Evolutionary conservation across 23 tunicate genomes (phyloP).

Genomic region (Ciona savignyi): DNA sequence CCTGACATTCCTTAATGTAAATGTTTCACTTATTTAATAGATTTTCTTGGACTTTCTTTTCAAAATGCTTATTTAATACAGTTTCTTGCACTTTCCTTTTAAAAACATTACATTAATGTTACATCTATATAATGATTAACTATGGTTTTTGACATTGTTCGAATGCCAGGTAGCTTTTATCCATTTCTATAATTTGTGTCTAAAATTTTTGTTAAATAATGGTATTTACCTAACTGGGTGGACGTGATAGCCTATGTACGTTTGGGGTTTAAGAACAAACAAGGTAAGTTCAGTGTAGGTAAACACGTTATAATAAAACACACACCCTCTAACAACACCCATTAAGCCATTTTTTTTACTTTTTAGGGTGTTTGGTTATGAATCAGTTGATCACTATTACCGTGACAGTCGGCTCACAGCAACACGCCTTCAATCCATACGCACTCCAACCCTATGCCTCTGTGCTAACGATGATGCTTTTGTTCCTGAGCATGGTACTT

Average conservation of each 20-base stretch:
- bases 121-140: too few species aligned
- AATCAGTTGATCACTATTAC: constrained; percentile 73
- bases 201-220: neutral
- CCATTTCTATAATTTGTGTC: too few species aligned
- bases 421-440: constrained; percentile 28
- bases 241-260: neutral
- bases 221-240: neutral
- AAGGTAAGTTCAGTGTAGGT: neutral
- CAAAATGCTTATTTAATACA: neutral
- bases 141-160: too few species aligned
- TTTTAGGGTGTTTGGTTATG: constrained; percentile 63
- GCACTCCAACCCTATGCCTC: constrained; percentile 56
- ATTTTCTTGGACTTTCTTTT: neutral
- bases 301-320: neutral
- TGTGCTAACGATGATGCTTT: constrained; percentile 70
- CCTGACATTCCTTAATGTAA: too few species aligned
- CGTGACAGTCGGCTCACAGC: constrained; percentile 39
- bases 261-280: neutral
- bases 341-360: neutral
- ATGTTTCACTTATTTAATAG: neutral
- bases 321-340: neutral
- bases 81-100: too few species aligned
- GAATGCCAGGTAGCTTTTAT: too few species aligned
- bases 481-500: too few species aligned
- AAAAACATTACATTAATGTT: too few species aligned